Evolutionary conservation across 2,888 invertebrate genomes (phyloP).

Genomic region (Trichacis sp.): DNA sequence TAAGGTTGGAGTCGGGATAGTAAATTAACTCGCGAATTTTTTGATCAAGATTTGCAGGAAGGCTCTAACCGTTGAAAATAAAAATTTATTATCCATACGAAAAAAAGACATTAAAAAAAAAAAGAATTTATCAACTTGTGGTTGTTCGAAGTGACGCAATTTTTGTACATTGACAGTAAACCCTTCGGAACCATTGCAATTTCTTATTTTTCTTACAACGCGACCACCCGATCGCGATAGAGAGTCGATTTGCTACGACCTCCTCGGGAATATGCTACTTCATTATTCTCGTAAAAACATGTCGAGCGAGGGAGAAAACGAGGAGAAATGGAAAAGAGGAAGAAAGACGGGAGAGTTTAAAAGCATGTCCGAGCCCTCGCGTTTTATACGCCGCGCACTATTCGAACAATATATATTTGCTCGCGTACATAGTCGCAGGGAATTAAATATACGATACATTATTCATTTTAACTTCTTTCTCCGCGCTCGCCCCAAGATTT

Average conservation of each 20-base stretch:
- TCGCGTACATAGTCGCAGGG: conserved; percentile 53
- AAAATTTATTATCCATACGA: too few species aligned
- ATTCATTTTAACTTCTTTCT: conserved; percentile 69
- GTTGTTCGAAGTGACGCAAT: too few species aligned
- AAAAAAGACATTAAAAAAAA: too few species aligned
- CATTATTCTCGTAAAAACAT: conserved; percentile 51
- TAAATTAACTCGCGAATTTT: too few species aligned
- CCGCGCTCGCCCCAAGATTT: conserved; percentile 61
- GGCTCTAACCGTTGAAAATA: too few species aligned
- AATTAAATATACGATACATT: conserved; percentile 70
- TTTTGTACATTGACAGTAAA: too few species aligned
- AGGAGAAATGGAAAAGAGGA: conserved; percentile 17
- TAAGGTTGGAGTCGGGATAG: too few species aligned
- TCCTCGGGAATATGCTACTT: conserved; percentile 65
- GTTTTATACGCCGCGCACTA: conserved; percentile 4
- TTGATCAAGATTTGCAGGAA: too few species aligned
- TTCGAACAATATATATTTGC: conserved; percentile 37
- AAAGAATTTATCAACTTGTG: too few species aligned
- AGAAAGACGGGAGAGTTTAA: conserved; percentile 23
- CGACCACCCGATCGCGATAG: conserved; percentile 49
- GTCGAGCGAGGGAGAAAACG: conserved; percentile 26
- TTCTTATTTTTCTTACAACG: too few species aligned
- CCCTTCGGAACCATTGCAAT: too few species aligned
- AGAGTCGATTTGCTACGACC: conserved; percentile 66
- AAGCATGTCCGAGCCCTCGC: conserved; percentile 17